Evolutionary conservation across 2,113 vertebrate species (phyloP).

Genomic region (Lathamus discolor): DNA sequence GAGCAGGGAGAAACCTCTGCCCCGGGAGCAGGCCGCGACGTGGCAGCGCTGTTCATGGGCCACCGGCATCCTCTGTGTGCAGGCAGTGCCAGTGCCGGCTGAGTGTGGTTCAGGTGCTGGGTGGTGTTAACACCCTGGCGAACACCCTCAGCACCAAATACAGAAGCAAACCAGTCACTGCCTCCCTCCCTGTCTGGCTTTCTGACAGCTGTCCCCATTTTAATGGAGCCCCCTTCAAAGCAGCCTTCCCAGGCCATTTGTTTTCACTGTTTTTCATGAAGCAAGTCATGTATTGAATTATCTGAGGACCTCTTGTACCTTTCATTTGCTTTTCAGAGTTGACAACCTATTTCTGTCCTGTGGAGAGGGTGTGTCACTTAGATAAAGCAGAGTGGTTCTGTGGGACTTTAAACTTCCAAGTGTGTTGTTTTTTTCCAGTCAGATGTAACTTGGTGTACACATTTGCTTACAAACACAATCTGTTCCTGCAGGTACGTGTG

Average conservation of each 20-base stretch:
- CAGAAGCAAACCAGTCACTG: accelerated
- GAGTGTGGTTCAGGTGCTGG: accelerated
- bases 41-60: background rate
- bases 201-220: background rate
- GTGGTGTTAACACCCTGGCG: accelerated
- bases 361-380: background rate
- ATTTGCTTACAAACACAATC: background rate
- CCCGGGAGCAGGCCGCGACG: accelerated
- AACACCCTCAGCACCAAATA: background rate
- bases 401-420: slow-evolving; percentile 44
- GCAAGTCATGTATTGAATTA: background rate
- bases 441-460: background rate
- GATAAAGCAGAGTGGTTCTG: background rate
- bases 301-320: background rate
- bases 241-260: background rate
- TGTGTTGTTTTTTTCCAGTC: background rate
- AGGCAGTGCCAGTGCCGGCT: accelerated
- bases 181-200: background rate
- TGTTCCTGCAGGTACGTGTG: background rate
- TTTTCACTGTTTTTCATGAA: background rate
- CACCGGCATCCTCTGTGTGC: accelerated
- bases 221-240: background rate
- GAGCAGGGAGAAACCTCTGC: background rate
- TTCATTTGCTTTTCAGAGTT: background rate
- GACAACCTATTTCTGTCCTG: background rate